phyloP scores from a whole-genome alignment of 1,140 invertebrate species.

The Drosophila serrata region DNA sequence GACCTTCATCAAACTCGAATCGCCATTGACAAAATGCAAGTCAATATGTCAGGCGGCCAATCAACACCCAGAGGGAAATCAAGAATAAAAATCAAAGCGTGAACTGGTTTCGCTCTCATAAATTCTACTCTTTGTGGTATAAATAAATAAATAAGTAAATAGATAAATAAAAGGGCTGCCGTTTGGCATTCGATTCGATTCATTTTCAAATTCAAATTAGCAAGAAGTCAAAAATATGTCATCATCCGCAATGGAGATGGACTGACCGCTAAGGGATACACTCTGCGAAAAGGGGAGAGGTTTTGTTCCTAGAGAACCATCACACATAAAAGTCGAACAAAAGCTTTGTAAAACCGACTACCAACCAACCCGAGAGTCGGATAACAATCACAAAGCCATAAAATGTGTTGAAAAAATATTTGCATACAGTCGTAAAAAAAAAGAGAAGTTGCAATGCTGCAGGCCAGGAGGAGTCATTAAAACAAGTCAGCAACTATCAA shows the following conservation, averaged over 20 bases:
- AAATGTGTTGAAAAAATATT: constrained; percentile 66
- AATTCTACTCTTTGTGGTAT: constrained; percentile 22
- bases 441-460: constrained; percentile 25
- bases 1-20: constrained; percentile 75
- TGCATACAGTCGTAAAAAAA: constrained; percentile 54
- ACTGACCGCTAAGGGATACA: constrained; percentile 15
- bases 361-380: constrained; percentile 24
- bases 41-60: constrained; percentile 66
- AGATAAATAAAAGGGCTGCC: constrained; percentile 38
- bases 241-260: constrained; percentile 43
- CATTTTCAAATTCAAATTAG: constrained; percentile 71
- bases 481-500: constrained; percentile 68
- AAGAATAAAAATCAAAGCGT: constrained; percentile 47
- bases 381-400: constrained; percentile 70
- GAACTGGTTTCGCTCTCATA: constrained; percentile 63
- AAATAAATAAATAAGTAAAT: constrained; percentile 29
- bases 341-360: constrained; percentile 49
- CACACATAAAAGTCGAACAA: constrained; percentile 47
- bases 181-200: constrained; percentile 43
- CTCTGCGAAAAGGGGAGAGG: not conserved
- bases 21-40: constrained; percentile 72
- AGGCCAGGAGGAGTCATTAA: constrained; percentile 66
- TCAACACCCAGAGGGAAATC: constrained; percentile 47
- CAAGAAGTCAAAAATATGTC: constrained; percentile 66
- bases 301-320: not conserved